Percentiles rank a stretch among this genome's conserved stretches.
Conservation (phyloP, 2,113 vertebrate species). For the Oreochromis spilurus region DNA sequence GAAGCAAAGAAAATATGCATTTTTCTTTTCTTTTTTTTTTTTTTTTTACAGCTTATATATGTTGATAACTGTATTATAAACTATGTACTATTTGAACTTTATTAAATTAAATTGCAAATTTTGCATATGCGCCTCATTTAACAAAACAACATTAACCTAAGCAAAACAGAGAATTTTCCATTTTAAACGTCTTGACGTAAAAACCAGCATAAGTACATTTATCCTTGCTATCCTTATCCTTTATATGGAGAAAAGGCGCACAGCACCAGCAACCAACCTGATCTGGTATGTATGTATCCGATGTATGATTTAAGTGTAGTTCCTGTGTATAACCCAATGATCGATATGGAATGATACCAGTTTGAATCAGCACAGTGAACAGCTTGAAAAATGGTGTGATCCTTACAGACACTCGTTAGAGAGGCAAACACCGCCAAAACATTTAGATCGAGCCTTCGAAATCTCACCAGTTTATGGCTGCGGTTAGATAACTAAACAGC, state of each 20-base stretch:
- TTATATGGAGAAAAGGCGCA: neutral
- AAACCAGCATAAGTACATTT: neutral
- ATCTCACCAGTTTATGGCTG: neutral
- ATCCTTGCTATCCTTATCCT: rapidly evolving
- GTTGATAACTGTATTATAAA: neutral
- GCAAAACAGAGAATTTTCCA: neutral
- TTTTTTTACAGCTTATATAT: neutral
- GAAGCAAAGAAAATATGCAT: rapidly evolving
- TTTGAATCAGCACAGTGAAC: neutral
- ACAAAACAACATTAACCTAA: neutral
- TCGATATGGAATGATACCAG: neutral
- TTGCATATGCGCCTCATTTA: neutral
- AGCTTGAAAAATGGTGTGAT: neutral
- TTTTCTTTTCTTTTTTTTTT: neutral
- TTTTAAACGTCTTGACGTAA: neutral
- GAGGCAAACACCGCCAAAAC: neutral
- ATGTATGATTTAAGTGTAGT: neutral
- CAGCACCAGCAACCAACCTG: neutral
- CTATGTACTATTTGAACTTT: neutral
- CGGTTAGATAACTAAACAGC: neutral
- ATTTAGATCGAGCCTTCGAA: neutral
- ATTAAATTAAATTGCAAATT: neutral
- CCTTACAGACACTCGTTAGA: rapidly evolving
- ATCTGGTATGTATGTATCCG: rapidly evolving
- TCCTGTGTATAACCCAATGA: neutral